These are phyloP conservation scores for Manis javanica DNA, from an alignment of 2,797 vertebrate genomes.

Conservation along the genomic window DNA sequence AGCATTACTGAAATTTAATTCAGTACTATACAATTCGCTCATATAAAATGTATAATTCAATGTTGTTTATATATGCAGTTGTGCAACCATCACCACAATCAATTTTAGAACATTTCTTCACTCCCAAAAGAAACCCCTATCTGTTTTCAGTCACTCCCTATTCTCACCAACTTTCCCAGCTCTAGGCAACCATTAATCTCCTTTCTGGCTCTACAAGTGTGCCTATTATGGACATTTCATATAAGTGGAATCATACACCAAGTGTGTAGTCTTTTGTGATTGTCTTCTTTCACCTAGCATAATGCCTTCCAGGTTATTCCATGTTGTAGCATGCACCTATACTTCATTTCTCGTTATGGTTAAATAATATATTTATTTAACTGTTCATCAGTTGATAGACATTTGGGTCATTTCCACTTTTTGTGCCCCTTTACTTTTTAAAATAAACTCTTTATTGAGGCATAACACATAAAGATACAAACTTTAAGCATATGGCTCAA, in stretches of 20 bases:
- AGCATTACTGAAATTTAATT: neutral
- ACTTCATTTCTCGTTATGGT: neutral
- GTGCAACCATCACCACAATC: neutral
- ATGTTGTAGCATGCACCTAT: neutral
- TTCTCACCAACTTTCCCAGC: neutral
- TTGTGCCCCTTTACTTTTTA: neutral
- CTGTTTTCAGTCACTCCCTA: neutral
- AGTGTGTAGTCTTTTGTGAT: neutral
- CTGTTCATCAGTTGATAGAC: neutral
- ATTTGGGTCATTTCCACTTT: conserved; percentile 15
- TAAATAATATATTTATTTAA: neutral
- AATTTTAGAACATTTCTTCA: neutral
- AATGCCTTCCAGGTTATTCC: neutral
- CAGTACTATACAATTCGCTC: neutral
- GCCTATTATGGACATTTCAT: neutral
- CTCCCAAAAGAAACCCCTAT: neutral
- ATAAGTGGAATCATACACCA: neutral
- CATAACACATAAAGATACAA: neutral
- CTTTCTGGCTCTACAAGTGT: neutral
- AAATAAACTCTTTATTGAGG: conserved; percentile 17
- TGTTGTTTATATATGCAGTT: neutral
- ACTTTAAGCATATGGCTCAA: neutral
- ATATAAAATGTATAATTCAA: neutral
- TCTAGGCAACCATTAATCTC: neutral
- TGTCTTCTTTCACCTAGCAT: neutral